Evolutionary conservation across 1,140 invertebrate genomes (phyloP).

Genomic region (Tetragonula clypearis): DNA sequence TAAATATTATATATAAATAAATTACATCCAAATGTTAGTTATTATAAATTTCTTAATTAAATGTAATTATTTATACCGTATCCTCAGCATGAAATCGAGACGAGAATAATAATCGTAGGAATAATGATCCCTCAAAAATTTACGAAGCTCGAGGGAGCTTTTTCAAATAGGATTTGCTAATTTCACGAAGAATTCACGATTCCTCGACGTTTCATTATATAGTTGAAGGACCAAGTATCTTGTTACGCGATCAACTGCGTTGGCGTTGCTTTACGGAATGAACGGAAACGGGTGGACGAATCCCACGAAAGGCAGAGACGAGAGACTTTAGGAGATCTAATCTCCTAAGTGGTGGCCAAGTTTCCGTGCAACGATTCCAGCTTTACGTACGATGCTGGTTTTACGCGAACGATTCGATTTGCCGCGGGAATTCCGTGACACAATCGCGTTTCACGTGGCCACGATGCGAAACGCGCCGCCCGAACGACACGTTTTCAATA

Average conservation of each 20-base stretch:
- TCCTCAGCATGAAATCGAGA: no score
- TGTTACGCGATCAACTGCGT: not conserved
- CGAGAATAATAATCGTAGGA: no score
- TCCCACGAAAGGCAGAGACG: no score
- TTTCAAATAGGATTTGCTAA: no score
- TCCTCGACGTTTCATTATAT: not conserved
- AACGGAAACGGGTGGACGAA: not conserved
- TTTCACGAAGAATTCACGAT: no score
- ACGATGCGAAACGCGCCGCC: not conserved
- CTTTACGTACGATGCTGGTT: not conserved
- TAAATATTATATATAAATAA: no score
- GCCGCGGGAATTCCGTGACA: not conserved
- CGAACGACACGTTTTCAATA: conserved; percentile 26
- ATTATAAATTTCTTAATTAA: no score
- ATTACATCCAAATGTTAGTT: no score
- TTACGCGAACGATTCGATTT: not conserved
- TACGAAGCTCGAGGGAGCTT: no score
- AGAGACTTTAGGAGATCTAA: not conserved
- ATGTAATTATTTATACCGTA: no score
- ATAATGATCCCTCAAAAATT: no score
- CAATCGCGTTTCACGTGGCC: not conserved
- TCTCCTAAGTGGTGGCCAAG: not conserved
- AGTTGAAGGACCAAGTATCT: not conserved
- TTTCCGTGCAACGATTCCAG: not conserved
- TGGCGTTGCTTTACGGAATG: no score